Evolutionary conservation across 92 coral and sea anemone genomes (phyloP).

Genomic region (Paramuricea clavata): DNA sequence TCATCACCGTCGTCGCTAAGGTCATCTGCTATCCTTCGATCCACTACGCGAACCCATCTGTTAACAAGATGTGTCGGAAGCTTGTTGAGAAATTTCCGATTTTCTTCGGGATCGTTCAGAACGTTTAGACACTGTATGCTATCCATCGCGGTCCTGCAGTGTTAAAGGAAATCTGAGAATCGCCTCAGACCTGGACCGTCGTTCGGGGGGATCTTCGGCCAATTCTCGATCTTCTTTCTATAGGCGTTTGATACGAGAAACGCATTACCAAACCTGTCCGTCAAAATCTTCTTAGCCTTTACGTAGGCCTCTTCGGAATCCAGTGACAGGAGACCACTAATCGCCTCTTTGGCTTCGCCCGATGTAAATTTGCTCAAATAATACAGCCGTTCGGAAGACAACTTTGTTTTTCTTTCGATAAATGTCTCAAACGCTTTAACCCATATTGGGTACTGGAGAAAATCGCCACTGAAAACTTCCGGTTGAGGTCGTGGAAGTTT

Average conservation of each 20-base stretch:
- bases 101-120: too few relatives aligned
- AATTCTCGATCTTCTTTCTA: slow-evolving; percentile 62
- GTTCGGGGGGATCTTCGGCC: slow-evolving; percentile 74
- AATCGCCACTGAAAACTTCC: slow-evolving; percentile 68
- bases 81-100: slow-evolving; percentile 71
- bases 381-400: slow-evolving; percentile 47
- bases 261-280: slow-evolving; percentile 66
- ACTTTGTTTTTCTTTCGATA: slow-evolving; percentile 52
- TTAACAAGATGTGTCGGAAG: slow-evolving; percentile 46
- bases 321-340: slow-evolving; percentile 60
- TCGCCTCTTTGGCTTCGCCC: too few relatives aligned
- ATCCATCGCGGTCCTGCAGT: slow-evolving; percentile 61
- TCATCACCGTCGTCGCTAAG: neutral
- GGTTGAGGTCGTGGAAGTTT: slow-evolving; percentile 67
- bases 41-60: neutral
- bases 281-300: slow-evolving; percentile 61
- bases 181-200: slow-evolving; percentile 70
- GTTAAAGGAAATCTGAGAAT: slow-evolving; percentile 69
- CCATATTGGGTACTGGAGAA: too few relatives aligned
- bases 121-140: slow-evolving; percentile 53
- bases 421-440: slow-evolving; percentile 69
- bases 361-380: slow-evolving; percentile 60
- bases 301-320: slow-evolving; percentile 65
- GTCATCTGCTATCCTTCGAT: neutral
- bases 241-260: slow-evolving; percentile 71